These are phyloP conservation scores for Conus betulinus DNA, from an alignment of 1,140 invertebrate genomes.

Conservation along the genomic window DNA sequence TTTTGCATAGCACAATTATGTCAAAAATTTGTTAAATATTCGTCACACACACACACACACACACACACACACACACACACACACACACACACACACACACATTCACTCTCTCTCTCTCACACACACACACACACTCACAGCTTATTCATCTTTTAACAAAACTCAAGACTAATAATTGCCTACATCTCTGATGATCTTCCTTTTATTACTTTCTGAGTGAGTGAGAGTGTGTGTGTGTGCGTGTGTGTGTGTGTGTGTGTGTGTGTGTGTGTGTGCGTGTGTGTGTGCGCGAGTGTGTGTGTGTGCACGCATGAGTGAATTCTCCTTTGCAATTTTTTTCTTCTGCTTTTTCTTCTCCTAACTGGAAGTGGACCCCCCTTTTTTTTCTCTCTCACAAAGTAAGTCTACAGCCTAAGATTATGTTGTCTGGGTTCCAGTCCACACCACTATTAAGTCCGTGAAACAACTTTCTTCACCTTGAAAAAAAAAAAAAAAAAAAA, in stretches of 20 bases:
- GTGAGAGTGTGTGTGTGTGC: slow-evolving; percentile 26
- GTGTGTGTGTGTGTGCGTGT: slow-evolving; percentile 5
- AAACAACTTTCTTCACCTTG: too few species aligned
- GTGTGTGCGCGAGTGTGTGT: background rate
- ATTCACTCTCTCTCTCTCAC: too few species aligned
- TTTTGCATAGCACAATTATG: background rate
- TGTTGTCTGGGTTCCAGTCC: background rate
- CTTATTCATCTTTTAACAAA: too few species aligned
- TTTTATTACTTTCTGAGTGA: background rate
- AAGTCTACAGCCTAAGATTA: too few species aligned
- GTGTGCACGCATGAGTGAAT: background rate
- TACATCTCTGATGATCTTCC: background rate
- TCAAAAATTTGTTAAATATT: background rate
- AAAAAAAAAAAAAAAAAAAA: too few species aligned
- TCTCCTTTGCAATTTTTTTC: background rate
- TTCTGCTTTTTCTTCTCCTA: background rate
- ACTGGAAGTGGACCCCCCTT: background rate
- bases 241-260: background rate
- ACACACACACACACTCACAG: too few species aligned
- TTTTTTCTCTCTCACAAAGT: background rate
- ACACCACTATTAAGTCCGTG: too few species aligned
- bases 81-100: background rate
- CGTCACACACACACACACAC: background rate
- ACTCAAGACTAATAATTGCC: background rate
- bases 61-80: too few species aligned